phyloP scores from a whole-genome alignment of 2,888 invertebrate genomes.

The Pseudanteris insignis region DNA sequence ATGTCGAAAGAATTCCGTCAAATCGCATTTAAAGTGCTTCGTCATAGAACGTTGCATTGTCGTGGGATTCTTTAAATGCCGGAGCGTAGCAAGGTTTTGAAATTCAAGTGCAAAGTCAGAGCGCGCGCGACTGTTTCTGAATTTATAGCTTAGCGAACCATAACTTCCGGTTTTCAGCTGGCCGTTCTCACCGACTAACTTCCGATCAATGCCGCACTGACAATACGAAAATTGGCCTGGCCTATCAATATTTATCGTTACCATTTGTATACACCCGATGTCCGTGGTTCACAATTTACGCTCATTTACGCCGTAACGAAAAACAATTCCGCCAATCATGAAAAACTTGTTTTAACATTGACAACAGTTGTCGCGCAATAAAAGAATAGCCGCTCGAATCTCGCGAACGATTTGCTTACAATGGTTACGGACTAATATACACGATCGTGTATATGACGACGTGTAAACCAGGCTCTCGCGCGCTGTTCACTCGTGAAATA shows the following conservation, averaged over 20 bases:
- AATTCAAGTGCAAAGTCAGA: conserved; percentile 42
- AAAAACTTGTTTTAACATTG: conserved; percentile 2
- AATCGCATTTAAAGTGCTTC: conserved; percentile 24
- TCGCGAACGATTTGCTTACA: conserved; percentile 13
- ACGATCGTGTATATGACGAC: background rate
- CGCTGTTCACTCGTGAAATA: conserved; percentile 1
- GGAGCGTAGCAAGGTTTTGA: conserved; percentile 40
- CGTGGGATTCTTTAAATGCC: conserved; percentile 38
- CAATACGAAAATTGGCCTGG: conserved; percentile 38
- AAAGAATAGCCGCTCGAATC: background rate
- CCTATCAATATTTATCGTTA: conserved; percentile 39
- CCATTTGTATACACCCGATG: conserved; percentile 23
- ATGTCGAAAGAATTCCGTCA: conserved; percentile 19
- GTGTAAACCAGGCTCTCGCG: background rate
- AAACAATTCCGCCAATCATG: conserved; percentile 1
- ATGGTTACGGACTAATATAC: conserved; percentile 1
- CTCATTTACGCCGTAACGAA: conserved; percentile 1
- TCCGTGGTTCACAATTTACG: background rate
- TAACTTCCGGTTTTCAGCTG: conserved; percentile 39
- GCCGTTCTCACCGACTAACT: conserved; percentile 36
- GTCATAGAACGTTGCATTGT: conserved; percentile 30
- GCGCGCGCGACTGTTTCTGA: conserved; percentile 29
- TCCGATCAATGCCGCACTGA: conserved; percentile 37
- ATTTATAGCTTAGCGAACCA: conserved; percentile 39
- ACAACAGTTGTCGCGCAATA: background rate